A percentile compares a stretch with the other conserved stretches of the same genome.
These are phyloP conservation scores for Cochlearius cochlearius DNA, from an alignment of 2,113 vertebrate genomes.

Conservation along the genomic window DNA sequence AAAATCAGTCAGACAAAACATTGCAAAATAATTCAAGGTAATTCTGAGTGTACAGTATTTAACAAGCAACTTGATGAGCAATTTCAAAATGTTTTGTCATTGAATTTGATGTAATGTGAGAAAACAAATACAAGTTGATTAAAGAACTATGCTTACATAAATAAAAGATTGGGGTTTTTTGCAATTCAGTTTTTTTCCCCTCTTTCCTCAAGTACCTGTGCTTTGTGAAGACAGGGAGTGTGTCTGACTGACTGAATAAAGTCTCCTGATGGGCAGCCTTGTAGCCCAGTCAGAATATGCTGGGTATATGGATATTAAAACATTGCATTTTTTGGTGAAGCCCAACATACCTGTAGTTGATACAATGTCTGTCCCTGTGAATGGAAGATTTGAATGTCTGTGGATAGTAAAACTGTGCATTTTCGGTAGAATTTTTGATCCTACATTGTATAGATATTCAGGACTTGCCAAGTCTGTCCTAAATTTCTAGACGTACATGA, in stretches of 20 bases:
- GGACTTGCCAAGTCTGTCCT: not conserved
- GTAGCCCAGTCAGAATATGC: not conserved
- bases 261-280: not conserved
- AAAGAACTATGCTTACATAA: not conserved
- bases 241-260: not conserved
- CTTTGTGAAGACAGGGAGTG: not conserved
- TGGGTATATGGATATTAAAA: not conserved
- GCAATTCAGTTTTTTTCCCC: rapidly evolving
- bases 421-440: not conserved
- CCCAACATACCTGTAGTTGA: not conserved
- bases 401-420: not conserved
- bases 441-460: not conserved
- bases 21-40: not conserved
- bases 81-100: constrained; percentile 4
- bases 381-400: not conserved
- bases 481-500: not conserved
- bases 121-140: not conserved
- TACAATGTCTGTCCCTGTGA: not conserved
- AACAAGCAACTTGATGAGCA: not conserved
- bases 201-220: not conserved
- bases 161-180: not conserved
- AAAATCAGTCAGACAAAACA: not conserved
- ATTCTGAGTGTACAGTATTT: not conserved
- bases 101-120: not conserved
- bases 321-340: not conserved